Evolutionary conservation across 35 echinoderm and acorn worm species (phyloP).

Genomic region (Ophioderma brevispina): DNA sequence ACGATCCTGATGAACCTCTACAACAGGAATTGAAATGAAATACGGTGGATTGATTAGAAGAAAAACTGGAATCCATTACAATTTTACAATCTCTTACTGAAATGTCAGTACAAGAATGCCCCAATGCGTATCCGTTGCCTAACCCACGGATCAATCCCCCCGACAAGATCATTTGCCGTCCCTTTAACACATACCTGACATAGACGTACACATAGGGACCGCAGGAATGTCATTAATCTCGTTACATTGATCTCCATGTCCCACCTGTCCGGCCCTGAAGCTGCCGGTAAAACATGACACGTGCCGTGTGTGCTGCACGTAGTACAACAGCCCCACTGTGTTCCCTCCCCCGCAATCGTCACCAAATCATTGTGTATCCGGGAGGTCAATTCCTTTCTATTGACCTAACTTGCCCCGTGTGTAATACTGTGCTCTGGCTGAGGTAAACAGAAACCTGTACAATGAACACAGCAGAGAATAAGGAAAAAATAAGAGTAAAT

Average conservation of each 20-base stretch:
- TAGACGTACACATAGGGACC: no score
- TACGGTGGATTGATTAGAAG: no score
- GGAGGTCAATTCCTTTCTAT: not conserved
- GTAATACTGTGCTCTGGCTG: not conserved
- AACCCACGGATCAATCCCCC: no score
- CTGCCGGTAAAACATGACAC: not conserved
- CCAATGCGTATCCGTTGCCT: no score
- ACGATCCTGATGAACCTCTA: no score
- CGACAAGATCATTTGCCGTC: no score
- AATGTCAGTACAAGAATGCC: no score
- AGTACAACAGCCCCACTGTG: not conserved
- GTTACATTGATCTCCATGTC: not conserved
- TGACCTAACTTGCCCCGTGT: not conserved
- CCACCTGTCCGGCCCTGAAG: not conserved
- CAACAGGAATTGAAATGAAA: no score
- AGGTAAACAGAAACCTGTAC: not conserved
- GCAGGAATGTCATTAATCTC: not conserved
- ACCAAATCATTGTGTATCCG: not conserved
- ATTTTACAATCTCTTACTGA: no score
- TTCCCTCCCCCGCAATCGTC: not conserved
- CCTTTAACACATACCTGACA: no score
- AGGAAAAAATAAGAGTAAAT: not conserved
- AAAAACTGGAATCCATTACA: no score
- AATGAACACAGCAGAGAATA: not conserved
- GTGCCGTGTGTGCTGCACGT: not conserved